Conservation (phyloP, 2,797 vertebrate genomes). For the Aldrovandia affinis region DNA sequence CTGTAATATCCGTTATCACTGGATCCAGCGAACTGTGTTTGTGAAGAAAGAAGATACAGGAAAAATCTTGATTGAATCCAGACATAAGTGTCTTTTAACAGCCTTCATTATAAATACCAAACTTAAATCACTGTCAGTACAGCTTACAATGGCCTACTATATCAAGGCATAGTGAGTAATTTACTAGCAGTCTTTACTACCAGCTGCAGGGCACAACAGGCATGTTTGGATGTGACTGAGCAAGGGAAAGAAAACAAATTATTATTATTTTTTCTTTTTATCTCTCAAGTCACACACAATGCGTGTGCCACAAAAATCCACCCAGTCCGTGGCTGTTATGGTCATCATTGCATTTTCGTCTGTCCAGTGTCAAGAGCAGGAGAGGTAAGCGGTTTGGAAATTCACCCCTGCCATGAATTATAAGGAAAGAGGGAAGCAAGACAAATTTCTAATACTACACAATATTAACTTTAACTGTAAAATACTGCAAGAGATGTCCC, state of each 20-base stretch:
- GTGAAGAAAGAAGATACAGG: too few relatives aligned
- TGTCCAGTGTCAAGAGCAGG: conserved; percentile 60
- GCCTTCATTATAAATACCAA: too few relatives aligned
- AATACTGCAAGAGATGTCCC: too few relatives aligned
- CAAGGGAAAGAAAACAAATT: background rate
- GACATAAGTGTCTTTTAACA: too few relatives aligned
- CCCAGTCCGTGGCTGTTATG: conserved; percentile 56
- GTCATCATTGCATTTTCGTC: conserved; percentile 57
- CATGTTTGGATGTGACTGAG: background rate
- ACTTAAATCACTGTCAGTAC: too few relatives aligned
- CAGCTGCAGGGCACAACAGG: background rate
- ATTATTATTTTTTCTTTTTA: background rate
- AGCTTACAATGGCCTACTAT: too few relatives aligned
- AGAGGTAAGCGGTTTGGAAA: conserved; percentile 56
- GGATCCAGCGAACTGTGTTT: too few relatives aligned
- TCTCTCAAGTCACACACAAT: conserved; percentile 42
- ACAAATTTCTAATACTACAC: too few relatives aligned
- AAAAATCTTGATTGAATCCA: too few relatives aligned
- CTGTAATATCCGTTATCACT: too few relatives aligned
- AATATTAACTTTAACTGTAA: too few relatives aligned
- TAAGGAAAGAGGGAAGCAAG: background rate
- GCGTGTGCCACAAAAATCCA: conserved; percentile 45
- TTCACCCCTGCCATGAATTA: background rate
- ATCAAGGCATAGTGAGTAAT: too few relatives aligned
- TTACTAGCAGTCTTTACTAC: background rate